Conservation (phyloP, 2,797 vertebrate species). For the Phoeniculus purpureus region DNA sequence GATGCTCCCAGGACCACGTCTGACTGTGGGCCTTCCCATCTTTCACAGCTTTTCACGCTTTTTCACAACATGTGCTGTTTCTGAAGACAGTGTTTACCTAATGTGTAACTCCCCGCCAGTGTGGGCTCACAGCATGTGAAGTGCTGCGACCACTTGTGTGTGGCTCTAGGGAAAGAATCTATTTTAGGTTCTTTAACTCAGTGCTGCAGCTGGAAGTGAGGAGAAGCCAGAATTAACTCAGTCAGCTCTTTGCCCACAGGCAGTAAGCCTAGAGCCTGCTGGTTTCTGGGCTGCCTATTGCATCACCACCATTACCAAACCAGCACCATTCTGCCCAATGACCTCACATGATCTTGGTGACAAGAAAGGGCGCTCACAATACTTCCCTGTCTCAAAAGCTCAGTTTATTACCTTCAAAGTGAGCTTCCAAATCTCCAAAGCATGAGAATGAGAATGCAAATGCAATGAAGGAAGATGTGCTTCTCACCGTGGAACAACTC, state of each 20-base stretch:
- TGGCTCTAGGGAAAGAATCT: background rate
- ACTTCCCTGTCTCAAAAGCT: background rate
- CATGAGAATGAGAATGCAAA: background rate
- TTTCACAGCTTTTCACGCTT: background rate
- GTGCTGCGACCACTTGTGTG: background rate
- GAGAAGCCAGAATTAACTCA: background rate
- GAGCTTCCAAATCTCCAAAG: background rate
- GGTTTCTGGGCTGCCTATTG: background rate
- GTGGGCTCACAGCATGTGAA: fast-evolving
- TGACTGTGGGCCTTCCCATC: background rate
- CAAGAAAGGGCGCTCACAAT: background rate
- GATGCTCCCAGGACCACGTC: background rate
- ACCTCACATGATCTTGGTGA: background rate
- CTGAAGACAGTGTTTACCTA: background rate
- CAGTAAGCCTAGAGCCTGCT: background rate
- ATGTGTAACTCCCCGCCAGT: background rate
- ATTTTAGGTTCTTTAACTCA: conserved; percentile 1
- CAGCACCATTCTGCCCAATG: background rate
- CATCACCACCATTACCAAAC: background rate
- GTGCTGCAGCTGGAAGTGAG: conserved; percentile 23
- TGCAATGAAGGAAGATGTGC: background rate
- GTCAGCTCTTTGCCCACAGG: conserved; percentile 16
- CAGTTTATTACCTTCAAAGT: background rate
- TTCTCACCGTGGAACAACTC: background rate
- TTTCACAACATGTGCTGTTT: background rate